Base-by-base conservation (phyloP, 53 echinoderm and acorn worm genomes). In the Zoroaster sp. region DNA sequence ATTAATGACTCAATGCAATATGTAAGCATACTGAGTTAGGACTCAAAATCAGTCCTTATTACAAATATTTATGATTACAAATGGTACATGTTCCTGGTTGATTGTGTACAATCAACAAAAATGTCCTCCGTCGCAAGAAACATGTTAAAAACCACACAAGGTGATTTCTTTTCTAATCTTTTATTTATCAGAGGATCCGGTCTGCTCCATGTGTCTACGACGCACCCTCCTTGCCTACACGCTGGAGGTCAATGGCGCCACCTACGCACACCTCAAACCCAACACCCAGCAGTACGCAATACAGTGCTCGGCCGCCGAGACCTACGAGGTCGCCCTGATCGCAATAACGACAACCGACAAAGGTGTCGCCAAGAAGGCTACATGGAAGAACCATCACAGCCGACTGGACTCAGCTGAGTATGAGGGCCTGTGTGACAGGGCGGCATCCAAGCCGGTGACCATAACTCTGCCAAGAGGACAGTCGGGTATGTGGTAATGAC, bases 161-260 rank as follows among this genome's bases (percentile, higher is more conserved):
- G n/a, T n/a, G n/a, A n/a, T n/a, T n/a, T n/a, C n/a, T n/a, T n/a
- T n/a, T n/a, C n/a, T n/a, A n/a, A n/a, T n/a, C 40, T 39, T 4
- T 70, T 10, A 32, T 75, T 20, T 44, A 72, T 5, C 75, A 91
- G 94, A 91, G 3, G 45, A 75, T 28, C 46, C 34, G 23, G 46
- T 44, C 25, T 32, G 83, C 37, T 63, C 72, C 12, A 59, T 25
- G 13, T 80, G 89, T 35, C 54, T 93, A 4, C 88, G 87, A 5
- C 80, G 77, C 20, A 68, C 63, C 18, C 95, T 96, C 55, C 74
- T 96, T 3, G 95, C 91, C 34, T 95, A 95, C 73, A 88, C 80
- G 2, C 74, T 96, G 1, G 49, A 66, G 13, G 87, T 96, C 28
- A 91, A 95, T 40, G 95, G 93, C 25, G 40, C 33, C 32, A 66